Percentiles rank a stretch among this genome's conserved stretches.
Conservation (phyloP, 2,797 vertebrate genomes). For the Xerus rutilus region DNA sequence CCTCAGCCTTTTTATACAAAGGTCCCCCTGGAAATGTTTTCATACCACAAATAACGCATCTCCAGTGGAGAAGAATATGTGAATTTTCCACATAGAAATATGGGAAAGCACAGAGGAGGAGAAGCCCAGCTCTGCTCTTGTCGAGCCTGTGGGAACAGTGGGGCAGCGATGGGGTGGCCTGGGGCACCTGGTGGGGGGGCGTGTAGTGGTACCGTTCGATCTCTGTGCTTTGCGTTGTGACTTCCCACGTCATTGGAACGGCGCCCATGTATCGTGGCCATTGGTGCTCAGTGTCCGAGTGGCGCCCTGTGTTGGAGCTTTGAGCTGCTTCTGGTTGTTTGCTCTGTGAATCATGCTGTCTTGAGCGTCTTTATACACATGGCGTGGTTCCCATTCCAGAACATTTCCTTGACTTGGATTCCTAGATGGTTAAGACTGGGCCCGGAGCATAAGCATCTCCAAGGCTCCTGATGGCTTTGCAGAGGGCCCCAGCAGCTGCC, state of each 20-base stretch:
- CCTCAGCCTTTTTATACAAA: neutral
- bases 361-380: neutral
- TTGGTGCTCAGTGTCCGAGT: neutral
- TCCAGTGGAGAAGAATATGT: neutral
- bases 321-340: neutral
- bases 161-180: too few species aligned
- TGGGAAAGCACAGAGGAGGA: neutral
- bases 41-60: neutral
- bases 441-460: neutral
- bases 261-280: neutral
- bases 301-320: neutral
- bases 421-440: neutral
- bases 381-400: neutral
- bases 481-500: neutral
- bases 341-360: neutral
- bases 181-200: too few species aligned
- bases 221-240: too few species aligned
- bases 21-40: neutral
- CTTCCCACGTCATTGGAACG: too few species aligned
- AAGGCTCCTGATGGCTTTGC: neutral
- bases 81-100: neutral
- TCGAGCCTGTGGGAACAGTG: neutral
- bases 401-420: neutral
- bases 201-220: too few species aligned
- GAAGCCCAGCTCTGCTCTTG: neutral